phyloP scores from a whole-genome alignment of 37 sponge, comb jelly and placozoan genomes.

The Ianthella basta region DNA sequence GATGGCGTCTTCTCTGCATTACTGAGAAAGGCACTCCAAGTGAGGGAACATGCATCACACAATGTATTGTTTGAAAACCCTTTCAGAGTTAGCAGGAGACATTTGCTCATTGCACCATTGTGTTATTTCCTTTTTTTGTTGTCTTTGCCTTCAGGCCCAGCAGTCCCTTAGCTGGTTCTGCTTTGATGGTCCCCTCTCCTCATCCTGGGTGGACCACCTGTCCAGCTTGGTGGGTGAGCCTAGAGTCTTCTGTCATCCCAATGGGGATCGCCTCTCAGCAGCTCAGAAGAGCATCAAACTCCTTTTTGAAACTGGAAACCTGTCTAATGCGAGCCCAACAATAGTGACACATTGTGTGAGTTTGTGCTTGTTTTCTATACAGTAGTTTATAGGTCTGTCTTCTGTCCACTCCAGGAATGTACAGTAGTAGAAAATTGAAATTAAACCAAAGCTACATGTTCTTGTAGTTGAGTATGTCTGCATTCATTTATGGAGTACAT shows the following conservation, averaged over 20 bases:
- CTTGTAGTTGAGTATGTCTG: too few species aligned
- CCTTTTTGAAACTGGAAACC: slow-evolving; percentile 77
- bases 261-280: slow-evolving; percentile 74
- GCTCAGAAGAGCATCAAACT: slow-evolving; percentile 53
- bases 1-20: slow-evolving; percentile 80
- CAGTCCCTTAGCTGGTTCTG: slow-evolving; percentile 66
- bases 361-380: not conserved
- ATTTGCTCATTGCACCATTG: too few species aligned
- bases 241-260: slow-evolving; percentile 34
- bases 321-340: slow-evolving; percentile 65
- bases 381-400: not conserved
- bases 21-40: slow-evolving; percentile 80
- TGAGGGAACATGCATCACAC: not conserved
- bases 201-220: slow-evolving; percentile 50
- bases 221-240: slow-evolving; percentile 30
- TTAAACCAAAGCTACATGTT: too few species aligned
- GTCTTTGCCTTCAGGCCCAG: slow-evolving; percentile 38
- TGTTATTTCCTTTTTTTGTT: too few species aligned
- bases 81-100: too few species aligned
- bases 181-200: slow-evolving; percentile 58
- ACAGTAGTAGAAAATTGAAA: too few species aligned
- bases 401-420: not conserved
- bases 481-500: too few species aligned
- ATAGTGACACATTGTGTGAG: slow-evolving; percentile 59
- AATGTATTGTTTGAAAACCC: too few species aligned